Evolutionary conservation across 2,888 invertebrate species (phyloP).

Genomic region (Leptothorax acervorum): DNA sequence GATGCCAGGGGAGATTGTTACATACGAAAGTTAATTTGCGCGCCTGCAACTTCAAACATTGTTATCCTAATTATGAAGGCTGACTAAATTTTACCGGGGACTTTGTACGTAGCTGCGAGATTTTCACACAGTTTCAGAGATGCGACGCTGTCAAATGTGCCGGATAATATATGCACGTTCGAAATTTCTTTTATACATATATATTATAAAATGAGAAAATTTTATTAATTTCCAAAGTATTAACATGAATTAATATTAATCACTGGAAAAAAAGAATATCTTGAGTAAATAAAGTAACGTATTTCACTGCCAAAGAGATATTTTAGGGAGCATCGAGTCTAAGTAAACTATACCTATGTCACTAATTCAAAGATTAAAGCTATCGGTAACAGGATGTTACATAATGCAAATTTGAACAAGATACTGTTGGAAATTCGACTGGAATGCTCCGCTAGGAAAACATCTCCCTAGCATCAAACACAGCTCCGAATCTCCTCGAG

Average conservation of each 20-base stretch:
- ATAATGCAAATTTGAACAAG: slow-evolving; percentile 54
- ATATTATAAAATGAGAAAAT: neutral
- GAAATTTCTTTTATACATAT: neutral
- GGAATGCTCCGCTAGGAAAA: slow-evolving; percentile 32
- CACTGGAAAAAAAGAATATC: too few relatives aligned
- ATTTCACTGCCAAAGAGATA: slow-evolving; percentile 18
- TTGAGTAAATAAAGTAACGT: slow-evolving; percentile 5
- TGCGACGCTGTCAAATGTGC: neutral
- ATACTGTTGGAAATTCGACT: slow-evolving; percentile 21
- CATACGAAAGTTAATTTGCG: slow-evolving; percentile 50
- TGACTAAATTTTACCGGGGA: slow-evolving; percentile 26
- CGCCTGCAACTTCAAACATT: slow-evolving; percentile 48
- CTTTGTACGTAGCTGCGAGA: slow-evolving; percentile 32
- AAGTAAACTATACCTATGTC: slow-evolving; percentile 3
- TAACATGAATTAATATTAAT: neutral
- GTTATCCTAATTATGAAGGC: slow-evolving; percentile 45
- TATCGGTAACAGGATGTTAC: neutral
- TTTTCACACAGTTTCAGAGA: slow-evolving; percentile 19
- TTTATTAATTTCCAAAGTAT: neutral
- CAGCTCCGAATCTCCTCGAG: neutral
- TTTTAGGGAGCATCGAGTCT: slow-evolving; percentile 6
- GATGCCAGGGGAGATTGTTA: slow-evolving; percentile 28
- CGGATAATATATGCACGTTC: neutral
- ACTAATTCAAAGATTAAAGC: slow-evolving; percentile 44
- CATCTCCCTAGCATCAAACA: slow-evolving; percentile 32